Evolutionary conservation across 1,140 invertebrate species (phyloP).

Genomic region (Gonatopus flavifemur): DNA sequence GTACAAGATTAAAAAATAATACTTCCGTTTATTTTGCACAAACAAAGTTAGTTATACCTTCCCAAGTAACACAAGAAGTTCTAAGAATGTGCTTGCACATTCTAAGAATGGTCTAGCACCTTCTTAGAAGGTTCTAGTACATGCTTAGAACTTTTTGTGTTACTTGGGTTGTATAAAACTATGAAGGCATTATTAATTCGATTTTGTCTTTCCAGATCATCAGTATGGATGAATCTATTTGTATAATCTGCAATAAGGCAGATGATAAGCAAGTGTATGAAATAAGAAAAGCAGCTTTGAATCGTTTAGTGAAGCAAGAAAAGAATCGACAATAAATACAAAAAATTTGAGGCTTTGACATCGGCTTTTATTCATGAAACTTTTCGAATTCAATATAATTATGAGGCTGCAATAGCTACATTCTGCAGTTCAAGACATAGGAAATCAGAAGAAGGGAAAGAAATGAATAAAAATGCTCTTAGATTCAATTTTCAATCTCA

Average conservation of each 20-base stretch:
- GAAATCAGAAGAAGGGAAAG: neutral
- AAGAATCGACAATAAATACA: neutral
- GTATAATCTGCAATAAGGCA: neutral
- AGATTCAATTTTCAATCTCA: conserved; percentile 1
- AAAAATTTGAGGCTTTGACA: neutral
- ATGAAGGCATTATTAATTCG: neutral
- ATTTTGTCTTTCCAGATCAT: neutral
- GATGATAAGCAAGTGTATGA: neutral
- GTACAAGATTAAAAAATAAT: neutral
- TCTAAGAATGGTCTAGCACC: too few relatives aligned
- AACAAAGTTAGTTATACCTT: too few relatives aligned
- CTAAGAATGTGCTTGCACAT: too few relatives aligned
- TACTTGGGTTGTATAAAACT: too few relatives aligned
- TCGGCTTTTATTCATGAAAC: neutral
- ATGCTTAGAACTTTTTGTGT: too few relatives aligned
- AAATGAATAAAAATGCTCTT: neutral
- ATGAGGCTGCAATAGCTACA: neutral
- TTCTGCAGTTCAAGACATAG: neutral
- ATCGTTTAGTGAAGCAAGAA: neutral
- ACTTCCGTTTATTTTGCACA: too few relatives aligned
- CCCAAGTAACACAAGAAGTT: too few relatives aligned
- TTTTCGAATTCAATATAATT: neutral
- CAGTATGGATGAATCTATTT: neutral
- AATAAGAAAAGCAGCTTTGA: neutral
- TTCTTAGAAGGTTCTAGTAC: too few relatives aligned